phyloP scores from a whole-genome alignment of 2,113 vertebrate genomes.

The Lutjanus erythropterus region DNA sequence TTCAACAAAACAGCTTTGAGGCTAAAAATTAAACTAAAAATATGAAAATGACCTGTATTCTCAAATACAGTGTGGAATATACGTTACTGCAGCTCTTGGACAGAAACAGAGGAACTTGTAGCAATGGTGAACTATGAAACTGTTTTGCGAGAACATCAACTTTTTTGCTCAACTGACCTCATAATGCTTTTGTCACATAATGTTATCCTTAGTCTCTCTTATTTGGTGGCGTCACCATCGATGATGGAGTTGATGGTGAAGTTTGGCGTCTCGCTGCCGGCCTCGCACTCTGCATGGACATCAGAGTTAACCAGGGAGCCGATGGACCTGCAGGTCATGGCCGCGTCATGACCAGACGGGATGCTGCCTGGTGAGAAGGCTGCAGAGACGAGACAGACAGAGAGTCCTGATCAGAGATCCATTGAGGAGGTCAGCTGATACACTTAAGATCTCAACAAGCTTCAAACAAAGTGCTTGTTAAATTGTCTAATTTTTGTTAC shows the following conservation, averaged over 20 bases:
- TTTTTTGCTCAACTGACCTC: background rate
- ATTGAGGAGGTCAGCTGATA: background rate
- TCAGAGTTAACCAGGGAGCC: slow-evolving; percentile 84
- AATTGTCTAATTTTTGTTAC: background rate
- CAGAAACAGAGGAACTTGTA: slow-evolving; percentile 8
- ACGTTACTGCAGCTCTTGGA: background rate
- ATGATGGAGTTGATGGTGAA: slow-evolving; percentile 85
- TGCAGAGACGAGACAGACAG: slow-evolving; percentile 71
- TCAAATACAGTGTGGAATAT: background rate
- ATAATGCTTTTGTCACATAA: background rate
- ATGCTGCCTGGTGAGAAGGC: slow-evolving; percentile 88
- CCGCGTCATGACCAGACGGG: slow-evolving; percentile 85
- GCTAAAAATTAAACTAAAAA: slow-evolving; percentile 4
- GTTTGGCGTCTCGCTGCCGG: slow-evolving; percentile 75
- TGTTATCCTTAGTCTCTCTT: slow-evolving; percentile 44
- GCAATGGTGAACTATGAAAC: background rate
- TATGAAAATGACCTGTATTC: background rate
- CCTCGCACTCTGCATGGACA: slow-evolving; percentile 87
- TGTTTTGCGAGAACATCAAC: background rate
- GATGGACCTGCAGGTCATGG: slow-evolving; percentile 87
- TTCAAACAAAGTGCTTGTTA: no score
- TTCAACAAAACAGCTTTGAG: background rate
- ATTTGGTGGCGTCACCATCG: slow-evolving; percentile 82
- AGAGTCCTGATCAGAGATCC: slow-evolving; percentile 9
- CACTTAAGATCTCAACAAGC: background rate